A percentile compares a stretch with the other conserved stretches of the same genome.
These are phyloP conservation scores for Falco naumanni DNA, from an alignment of 2,797 vertebrate genomes.

Conservation along the genomic window DNA sequence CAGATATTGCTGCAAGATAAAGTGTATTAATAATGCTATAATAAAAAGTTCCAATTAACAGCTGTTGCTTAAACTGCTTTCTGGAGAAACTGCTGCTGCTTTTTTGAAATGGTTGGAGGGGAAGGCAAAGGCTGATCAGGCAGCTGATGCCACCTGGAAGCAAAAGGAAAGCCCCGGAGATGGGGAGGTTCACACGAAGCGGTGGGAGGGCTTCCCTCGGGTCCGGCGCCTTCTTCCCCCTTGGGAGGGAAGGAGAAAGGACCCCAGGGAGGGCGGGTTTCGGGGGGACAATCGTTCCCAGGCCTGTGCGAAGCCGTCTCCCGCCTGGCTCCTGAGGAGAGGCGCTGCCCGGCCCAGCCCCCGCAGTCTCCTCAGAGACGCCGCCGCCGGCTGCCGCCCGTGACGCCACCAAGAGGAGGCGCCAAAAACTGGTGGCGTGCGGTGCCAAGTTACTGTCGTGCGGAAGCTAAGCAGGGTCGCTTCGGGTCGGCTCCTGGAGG, in stretches of 20 bases:
- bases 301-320: too few species aligned
- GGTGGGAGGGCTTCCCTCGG: background rate
- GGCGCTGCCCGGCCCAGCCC: background rate
- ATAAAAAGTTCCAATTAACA: background rate
- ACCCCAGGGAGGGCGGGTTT: background rate
- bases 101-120: background rate
- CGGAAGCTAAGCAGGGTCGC: background rate
- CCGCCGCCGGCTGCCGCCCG: background rate
- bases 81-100: background rate
- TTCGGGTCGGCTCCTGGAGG: background rate
- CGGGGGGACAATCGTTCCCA: fast-evolving
- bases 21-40: conserved; percentile 24
- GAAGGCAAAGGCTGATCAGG: background rate
- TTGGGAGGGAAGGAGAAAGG: too few species aligned
- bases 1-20: background rate
- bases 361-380: background rate
- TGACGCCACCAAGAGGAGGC: background rate
- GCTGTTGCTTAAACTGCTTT: background rate
- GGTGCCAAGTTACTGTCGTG: fast-evolving
- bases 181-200: background rate
- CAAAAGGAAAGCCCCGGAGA: fast-evolving
- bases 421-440: background rate
- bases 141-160: background rate
- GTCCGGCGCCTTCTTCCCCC: too few species aligned
- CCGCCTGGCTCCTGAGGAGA: background rate